Conservation (phyloP, 2,797 vertebrate species). For the Cheirogaleus major region DNA sequence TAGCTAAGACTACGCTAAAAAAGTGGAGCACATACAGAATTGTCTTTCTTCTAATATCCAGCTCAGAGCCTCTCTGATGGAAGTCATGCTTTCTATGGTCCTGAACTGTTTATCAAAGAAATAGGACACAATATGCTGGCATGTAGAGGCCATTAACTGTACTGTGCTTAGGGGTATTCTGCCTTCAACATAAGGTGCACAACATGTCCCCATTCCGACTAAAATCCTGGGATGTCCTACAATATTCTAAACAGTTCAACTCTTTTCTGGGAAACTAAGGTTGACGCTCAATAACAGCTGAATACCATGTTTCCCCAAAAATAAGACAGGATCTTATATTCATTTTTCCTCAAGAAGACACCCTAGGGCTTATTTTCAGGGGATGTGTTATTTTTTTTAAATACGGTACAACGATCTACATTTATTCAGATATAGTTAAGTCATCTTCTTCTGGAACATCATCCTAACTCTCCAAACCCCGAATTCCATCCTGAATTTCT, state of each 20-base stretch:
- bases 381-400: no score
- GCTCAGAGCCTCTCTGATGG: background rate
- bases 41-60: background rate
- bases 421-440: no score
- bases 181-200: background rate
- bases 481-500: no score
- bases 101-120: background rate
- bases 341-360: no score
- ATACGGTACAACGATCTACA: no score
- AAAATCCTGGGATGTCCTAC: background rate
- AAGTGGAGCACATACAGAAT: background rate
- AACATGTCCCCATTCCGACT: background rate
- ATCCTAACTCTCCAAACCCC: no score
- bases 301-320: background rate
- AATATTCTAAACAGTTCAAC: background rate
- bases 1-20: background rate
- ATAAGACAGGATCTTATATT: no score
- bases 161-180: background rate
- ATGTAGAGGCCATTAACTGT: background rate
- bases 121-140: background rate
- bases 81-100: background rate
- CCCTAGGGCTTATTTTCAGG: no score
- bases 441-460: no score
- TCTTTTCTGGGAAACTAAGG: background rate
- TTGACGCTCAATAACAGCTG: background rate